Evolutionary conservation across 2,113 vertebrate species (phyloP), one percentile per base, ranked within the genome.

Genomic region (Daboia siamensis): DNA sequence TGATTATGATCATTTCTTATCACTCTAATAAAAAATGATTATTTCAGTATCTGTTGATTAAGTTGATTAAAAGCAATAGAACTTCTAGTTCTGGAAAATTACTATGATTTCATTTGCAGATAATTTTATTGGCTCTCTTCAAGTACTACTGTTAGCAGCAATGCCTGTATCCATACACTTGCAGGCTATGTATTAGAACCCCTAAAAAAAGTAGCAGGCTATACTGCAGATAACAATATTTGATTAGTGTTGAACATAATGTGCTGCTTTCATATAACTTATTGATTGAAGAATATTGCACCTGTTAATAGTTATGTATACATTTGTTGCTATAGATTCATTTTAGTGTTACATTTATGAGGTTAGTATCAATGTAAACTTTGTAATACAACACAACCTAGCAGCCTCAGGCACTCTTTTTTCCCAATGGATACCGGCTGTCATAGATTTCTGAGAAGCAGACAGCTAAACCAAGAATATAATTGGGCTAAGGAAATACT

Each of bases 361-460:
- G 89, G 90, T 80, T 85, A 92, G 91, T 29, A 94, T 59, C 74
- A 91, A 91, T 86, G 90, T 92, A 94, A 95, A 94, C 59, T 69
- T 1, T 10, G 89, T 56, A 93, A 94, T 86, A 59, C 51, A 94
- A 64, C 56, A 91, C 55, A 44, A 1, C 56, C 5, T 39, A 93
- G 95, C 92, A 94, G 94, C 96, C 93, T 86, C 4, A 13, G 94
- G 96, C 94, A 80, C 91, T 11, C 54, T 4, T 64, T 57, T 90
- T 20, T 55, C 39, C 57, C 74, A 44, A 15, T 46, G 57, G 55
- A 89, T 2, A 74, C 57, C 23, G 46, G 1, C 7, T 93, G 90
- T 93, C 95, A 95, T 87, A 94, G 95, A 93, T 96, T 95, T 95
- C 93, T 94, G 74, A 94, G 93, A 89, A 92, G 93, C 91, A 90